Conservation (phyloP, 2,888 invertebrate species). For the Eupithecia insigniata region DNA sequence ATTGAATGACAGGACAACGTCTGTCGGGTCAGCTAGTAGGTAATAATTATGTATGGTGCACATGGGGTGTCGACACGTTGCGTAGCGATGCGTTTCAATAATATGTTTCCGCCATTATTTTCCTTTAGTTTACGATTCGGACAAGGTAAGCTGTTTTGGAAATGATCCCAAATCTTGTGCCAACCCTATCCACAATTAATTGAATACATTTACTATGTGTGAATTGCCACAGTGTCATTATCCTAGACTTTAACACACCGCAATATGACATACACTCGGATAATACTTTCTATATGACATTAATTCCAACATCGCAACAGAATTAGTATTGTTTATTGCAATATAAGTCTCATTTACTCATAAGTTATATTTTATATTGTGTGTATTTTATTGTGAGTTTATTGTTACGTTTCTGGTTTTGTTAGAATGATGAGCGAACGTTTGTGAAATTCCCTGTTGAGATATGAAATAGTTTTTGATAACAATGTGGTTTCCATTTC, state of each 20-base stretch:
- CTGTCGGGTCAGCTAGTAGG: no score
- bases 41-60: no score
- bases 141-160: not conserved
- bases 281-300: slow-evolving; percentile 46
- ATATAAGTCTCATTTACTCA: slow-evolving; percentile 25
- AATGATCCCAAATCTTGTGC: not conserved
- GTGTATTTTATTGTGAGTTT: slow-evolving; percentile 19
- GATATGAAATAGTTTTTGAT: not conserved
- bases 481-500: not conserved
- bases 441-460: slow-evolving; percentile 6
- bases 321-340: slow-evolving; percentile 33
- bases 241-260: slow-evolving; percentile 46
- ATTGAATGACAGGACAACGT: no score
- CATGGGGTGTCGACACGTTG: no score
- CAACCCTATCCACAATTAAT: slow-evolving; percentile 58
- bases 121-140: no score
- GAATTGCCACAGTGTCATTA: slow-evolving; percentile 58
- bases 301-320: slow-evolving; percentile 44
- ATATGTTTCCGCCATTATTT: no score
- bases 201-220: slow-evolving; percentile 63
- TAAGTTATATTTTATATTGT: slow-evolving; percentile 20
- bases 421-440: not conserved
- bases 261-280: slow-evolving; percentile 32
- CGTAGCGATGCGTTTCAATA: no score
- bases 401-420: not conserved